phyloP scores from a whole-genome alignment of 2,113 vertebrate species.

The Bambusicola thoracicus region DNA sequence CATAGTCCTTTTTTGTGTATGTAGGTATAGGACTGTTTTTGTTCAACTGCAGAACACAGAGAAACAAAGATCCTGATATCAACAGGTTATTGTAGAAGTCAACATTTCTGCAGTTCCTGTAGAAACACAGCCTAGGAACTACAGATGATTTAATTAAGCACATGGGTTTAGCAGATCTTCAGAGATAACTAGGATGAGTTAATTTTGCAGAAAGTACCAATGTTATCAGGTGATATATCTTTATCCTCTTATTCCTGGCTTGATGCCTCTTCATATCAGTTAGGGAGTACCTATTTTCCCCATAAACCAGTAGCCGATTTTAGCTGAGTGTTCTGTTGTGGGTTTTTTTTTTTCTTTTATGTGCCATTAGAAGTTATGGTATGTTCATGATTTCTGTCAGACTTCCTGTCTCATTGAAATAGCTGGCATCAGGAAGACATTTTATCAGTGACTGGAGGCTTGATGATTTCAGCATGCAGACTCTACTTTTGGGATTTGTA shows the following conservation, averaged over 20 bases:
- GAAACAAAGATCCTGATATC: background rate
- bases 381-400: background rate
- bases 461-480: background rate
- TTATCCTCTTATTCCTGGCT: background rate
- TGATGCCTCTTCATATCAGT: background rate
- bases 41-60: background rate
- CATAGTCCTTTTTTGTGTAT: background rate
- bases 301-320: background rate
- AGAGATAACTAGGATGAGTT: background rate
- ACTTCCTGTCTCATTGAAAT: rapidly evolving
- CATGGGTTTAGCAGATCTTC: background rate
- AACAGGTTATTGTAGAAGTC: no score
- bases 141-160: background rate
- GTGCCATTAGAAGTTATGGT: background rate
- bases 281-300: background rate
- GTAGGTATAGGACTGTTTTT: background rate
- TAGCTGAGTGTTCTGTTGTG: background rate
- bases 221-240: background rate
- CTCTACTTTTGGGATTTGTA: background rate
- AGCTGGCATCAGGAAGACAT: background rate
- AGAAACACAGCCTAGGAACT: background rate
- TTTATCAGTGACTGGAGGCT: background rate
- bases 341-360: background rate
- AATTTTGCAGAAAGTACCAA: background rate
- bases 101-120: background rate